phyloP scores from a whole-genome alignment of 92 coral and sea anemone genomes.

The Zoanthus solanderi region DNA sequence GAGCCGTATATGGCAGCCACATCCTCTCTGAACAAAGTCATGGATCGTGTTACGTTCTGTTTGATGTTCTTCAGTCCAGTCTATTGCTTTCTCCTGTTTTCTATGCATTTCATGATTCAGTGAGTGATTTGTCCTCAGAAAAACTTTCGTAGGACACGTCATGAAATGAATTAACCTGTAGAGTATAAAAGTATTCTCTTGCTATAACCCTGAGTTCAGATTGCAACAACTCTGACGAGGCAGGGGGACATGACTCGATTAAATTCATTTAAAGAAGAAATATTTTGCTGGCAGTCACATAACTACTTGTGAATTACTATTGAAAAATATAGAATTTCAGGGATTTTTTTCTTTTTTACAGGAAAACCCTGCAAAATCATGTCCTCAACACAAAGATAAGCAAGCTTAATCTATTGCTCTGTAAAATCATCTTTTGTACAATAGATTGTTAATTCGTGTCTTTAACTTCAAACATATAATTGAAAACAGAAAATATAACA shows the following conservation, averaged over 20 bases:
- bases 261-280: neutral
- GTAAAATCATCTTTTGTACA: neutral
- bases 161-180: neutral
- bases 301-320: too few species aligned
- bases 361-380: conserved; percentile 5
- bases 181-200: too few species aligned
- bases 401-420: conserved; percentile 3
- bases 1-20: neutral
- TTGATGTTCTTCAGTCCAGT: conserved; percentile 12
- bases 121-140: neutral
- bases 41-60: conserved; percentile 1
- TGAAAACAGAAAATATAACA: neutral
- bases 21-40: conserved; percentile 7
- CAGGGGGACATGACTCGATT: neutral
- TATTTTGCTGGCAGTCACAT: too few species aligned
- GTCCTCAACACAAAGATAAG: neutral
- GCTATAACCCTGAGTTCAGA: neutral
- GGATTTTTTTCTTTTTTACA: neutral
- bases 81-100: neutral
- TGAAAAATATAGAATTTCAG: neutral
- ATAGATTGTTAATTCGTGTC: neutral
- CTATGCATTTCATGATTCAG: neutral
- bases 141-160: neutral
- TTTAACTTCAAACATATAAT: neutral
- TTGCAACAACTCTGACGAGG: neutral